phyloP scores from a whole-genome alignment of 2,888 invertebrate genomes.

The Heliconius cydno region DNA sequence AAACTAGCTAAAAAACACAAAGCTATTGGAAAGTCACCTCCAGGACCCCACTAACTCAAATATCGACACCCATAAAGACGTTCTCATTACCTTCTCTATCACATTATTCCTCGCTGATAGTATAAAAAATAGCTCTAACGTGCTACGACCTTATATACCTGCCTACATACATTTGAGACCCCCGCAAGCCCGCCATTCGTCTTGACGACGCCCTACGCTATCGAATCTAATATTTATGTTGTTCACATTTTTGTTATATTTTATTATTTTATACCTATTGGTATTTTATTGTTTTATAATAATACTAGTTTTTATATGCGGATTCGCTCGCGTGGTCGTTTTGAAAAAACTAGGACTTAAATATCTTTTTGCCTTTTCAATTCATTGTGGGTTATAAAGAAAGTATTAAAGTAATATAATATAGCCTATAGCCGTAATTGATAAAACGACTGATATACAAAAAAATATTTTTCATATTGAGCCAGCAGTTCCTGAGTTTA shows the following conservation, averaged over 20 bases:
- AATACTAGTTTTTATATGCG: background rate
- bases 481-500: background rate
- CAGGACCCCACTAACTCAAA: slow-evolving; percentile 23
- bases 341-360: too few species aligned
- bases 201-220: slow-evolving; percentile 52
- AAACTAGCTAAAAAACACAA: background rate
- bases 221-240: slow-evolving; percentile 69
- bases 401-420: background rate
- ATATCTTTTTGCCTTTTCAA: too few species aligned
- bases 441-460: background rate
- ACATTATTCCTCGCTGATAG: slow-evolving; percentile 36
- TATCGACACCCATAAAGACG: slow-evolving; percentile 33
- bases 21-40: background rate
- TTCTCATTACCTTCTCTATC: slow-evolving; percentile 27
- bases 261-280: background rate
- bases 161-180: slow-evolving; percentile 6
- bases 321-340: too few species aligned
- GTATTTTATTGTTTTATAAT: too few species aligned
- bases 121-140: slow-evolving; percentile 23
- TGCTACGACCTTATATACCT: slow-evolving; percentile 12
- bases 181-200: slow-evolving; percentile 49
- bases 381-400: background rate
- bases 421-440: too few species aligned
- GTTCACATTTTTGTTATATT: slow-evolving; percentile 49
- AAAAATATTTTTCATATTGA: background rate